Evolutionary conservation across 1,140 invertebrate species (phyloP).

Genomic region (Plodia interpunctella): DNA sequence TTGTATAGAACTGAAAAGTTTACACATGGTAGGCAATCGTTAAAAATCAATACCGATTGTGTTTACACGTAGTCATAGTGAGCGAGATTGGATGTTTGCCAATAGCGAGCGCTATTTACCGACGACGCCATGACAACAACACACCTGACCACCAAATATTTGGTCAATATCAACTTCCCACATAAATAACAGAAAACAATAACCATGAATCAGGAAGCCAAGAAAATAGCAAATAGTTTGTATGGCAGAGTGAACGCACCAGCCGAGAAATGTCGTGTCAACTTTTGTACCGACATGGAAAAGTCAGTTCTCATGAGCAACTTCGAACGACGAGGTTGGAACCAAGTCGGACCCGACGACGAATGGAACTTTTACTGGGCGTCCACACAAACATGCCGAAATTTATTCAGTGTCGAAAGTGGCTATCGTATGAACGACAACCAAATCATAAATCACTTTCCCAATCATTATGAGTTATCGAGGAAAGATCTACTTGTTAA

Average conservation of each 20-base stretch:
- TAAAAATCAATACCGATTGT: conserved; percentile 38
- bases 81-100: conserved; percentile 32
- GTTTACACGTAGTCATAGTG: conserved; percentile 47
- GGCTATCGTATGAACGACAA: conserved; percentile 95
- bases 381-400: conserved; percentile 91
- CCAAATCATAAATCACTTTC: conserved; percentile 94
- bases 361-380: conserved; percentile 99
- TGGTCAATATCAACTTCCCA: conserved; percentile 28
- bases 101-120: conserved; percentile 32
- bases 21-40: conserved; percentile 16
- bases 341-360: conserved; percentile 92
- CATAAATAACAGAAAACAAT: conserved; percentile 11
- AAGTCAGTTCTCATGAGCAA: conserved; percentile 97
- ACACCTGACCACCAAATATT: conserved; percentile 31
- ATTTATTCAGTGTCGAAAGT: conserved; percentile 94
- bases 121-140: conserved; percentile 33
- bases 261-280: conserved; percentile 79
- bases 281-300: conserved; percentile 93
- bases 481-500: conserved; percentile 94
- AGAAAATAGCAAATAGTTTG: conserved; percentile 41
- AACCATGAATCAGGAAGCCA: conserved; percentile 49
- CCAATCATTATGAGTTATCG: conserved; percentile 93
- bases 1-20: conserved; percentile 9
- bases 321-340: conserved; percentile 95
- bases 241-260: conserved; percentile 47